Base-by-base conservation (phyloP, 1,140 invertebrate species). In the Scylla paramamosain region DNA sequence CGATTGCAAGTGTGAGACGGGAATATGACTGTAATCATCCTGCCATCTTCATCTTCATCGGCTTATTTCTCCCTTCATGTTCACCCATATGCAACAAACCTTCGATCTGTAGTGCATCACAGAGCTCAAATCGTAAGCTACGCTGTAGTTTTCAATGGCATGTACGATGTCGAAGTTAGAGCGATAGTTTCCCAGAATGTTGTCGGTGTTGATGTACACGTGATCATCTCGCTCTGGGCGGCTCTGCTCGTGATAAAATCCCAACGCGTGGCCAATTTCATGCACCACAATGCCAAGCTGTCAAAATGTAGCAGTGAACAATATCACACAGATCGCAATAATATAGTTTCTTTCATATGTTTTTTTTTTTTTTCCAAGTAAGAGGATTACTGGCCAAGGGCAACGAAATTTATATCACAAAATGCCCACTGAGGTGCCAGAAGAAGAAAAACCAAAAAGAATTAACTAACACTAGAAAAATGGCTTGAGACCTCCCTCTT, bases 191-290 rank as follows among this genome's bases (percentile, higher is more conserved):
- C 29, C 3, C 20, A 20, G 29, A 32, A 88, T 39, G 39, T 88
- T 88, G 7, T 88, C n/a, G 0, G 45, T 8, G 87, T 88, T 88
- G 87, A 88, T 88, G 29, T 88, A 10, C 8, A 88, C 20, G 39
- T 3, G 45, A 4, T 29, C 8, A 20, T 88, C 87, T 39, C 87
- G n/a, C 25, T 88, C 87, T 8, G n/a, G 31, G 28, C 87, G 28
- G 28, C 25, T 29, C n/a, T 88, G 87, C 31, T 88, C 87, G 87
- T 88, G 87, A 39, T 32, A 31, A 39, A 88, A 20, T 0, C 87
- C 87, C 8, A 88, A 10, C 4, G 87, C 87, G 29, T 88, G 87
- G 20, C 87, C 87, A 39, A 88, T 88, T 39, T 88, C 87, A 32
- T 88, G 87, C 6, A 88, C 16, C 28, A 88, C 87, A 32, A 28